These are phyloP conservation scores for Machaerirhynchus nigripectus DNA, from an alignment of 2,113 vertebrate species.

Conservation along the genomic window DNA sequence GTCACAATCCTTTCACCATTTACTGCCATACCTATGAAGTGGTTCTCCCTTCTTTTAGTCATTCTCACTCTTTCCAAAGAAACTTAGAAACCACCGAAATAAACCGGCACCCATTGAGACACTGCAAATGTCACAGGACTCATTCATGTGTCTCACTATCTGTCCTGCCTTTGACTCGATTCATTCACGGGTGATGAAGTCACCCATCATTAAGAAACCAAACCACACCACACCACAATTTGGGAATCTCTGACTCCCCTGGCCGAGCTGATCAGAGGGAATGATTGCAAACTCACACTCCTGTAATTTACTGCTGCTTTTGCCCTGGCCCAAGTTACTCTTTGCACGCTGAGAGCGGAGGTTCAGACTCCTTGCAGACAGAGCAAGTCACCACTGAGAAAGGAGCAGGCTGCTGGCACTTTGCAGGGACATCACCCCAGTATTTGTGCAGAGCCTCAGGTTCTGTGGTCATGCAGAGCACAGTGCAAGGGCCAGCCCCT, in stretches of 20 bases:
- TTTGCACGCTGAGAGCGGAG: background rate
- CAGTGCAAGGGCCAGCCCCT: background rate
- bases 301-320: constrained; percentile 9
- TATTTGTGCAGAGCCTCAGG: background rate
- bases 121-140: constrained; percentile 61
- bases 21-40: background rate
- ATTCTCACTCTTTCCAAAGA: constrained; percentile 60
- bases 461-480: background rate
- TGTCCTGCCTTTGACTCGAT: constrained; percentile 54
- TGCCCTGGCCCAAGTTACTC: background rate
- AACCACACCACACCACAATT: constrained; percentile 17
- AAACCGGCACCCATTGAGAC: constrained; percentile 54
- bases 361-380: background rate
- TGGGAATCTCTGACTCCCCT: constrained; percentile 47
- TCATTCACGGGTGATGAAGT: constrained; percentile 67
- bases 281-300: background rate
- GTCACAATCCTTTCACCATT: background rate
- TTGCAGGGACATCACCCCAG: background rate
- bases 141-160: constrained; percentile 62
- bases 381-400: background rate
- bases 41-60: constrained; percentile 23
- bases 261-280: constrained; percentile 10
- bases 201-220: constrained; percentile 60
- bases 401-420: background rate
- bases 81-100: constrained; percentile 67